Percentiles rank a stretch among this genome's conserved stretches.
Conservation (phyloP, 1,140 invertebrate species). For the Charaxes varanes region DNA sequence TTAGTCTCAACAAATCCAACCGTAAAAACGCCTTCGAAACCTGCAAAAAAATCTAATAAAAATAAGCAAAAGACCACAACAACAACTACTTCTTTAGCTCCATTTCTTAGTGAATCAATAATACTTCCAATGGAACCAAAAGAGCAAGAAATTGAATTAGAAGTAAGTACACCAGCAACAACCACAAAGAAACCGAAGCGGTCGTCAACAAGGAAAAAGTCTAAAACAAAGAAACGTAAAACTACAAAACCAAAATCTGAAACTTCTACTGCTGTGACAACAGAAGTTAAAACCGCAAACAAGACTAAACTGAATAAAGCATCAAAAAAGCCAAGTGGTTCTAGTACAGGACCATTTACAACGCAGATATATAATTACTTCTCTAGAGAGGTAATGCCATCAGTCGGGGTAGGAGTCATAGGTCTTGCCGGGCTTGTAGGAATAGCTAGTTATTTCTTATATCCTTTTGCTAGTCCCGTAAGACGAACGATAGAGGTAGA, state of each 20-base stretch:
- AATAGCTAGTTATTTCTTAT: conserved; percentile 83
- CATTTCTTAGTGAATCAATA: conserved; percentile 44
- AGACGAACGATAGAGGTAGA: conserved; percentile 80
- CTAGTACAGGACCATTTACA: conserved; percentile 76
- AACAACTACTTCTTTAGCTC: conserved; percentile 27
- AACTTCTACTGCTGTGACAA: conserved; percentile 62
- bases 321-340: conserved; percentile 50
- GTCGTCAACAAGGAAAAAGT: conserved; percentile 62
- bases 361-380: conserved; percentile 86
- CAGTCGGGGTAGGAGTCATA: conserved; percentile 83
- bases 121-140: conserved; percentile 72
- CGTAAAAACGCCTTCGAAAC: conserved; percentile 39
- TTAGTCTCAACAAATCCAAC: conserved; percentile 23
- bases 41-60: conserved; percentile 52
- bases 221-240: conserved; percentile 68
- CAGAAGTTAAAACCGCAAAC: conserved; percentile 68
- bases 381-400: conserved; percentile 85
- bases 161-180: conserved; percentile 65
- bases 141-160: conserved; percentile 74
- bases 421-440: conserved; percentile 82
- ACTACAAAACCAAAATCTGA: conserved; percentile 66
- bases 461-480: conserved; percentile 80
- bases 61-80: conserved; percentile 40
- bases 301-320: conserved; percentile 57
- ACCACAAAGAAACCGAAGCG: conserved; percentile 71